Evolutionary conservation across 2,888 invertebrate species (phyloP), one percentile per base, ranked within the genome.

Genomic region (Anthophora plumipes): DNA sequence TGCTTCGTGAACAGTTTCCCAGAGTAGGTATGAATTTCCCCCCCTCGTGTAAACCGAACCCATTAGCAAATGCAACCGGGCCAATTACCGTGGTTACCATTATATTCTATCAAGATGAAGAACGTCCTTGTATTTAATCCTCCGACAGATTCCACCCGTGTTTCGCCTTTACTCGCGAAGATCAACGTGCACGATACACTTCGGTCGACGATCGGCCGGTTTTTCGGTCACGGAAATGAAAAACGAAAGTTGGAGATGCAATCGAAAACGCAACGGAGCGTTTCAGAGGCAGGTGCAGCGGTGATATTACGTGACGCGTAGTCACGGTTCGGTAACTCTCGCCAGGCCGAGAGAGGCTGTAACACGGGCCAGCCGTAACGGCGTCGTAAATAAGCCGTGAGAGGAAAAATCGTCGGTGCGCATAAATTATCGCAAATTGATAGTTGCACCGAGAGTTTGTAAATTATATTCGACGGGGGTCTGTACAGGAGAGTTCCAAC

Each of bases 401-500:
- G 11, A 22, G 54, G 46, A 73, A 71, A 71, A 76, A 70, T 70
- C 48, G 20, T 5, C n/a, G n/a, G n/a, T 14, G 52, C 66, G 76
- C 71, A 78, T 78, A 85, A 80, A 85, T 83, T 78, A 78, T 52
- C 52, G 69, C 55, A 75, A 84, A 78, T 61, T 78, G 75, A 73
- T 79, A 76, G 54, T 68, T 59, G 60, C 20, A 25, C 52, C 31
- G 31, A 31, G 64, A 82, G 80, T 74, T 84, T 85, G 82, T 87
- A 83, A 84, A 87, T 88, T 85, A 79, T 82, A 85, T 83, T 82
- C 70, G 76, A 25, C 3, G 39, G 55, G 39, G 59, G 59, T n/a
- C 14, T 67, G 50, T 31, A 25, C 57, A 80, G 37, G 60, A 52
- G n/a, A 54, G 68, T 55, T 69, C 31, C 31, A 69, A 74, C 71